Percentiles rank a stretch among this genome's conserved stretches.
Conservation (phyloP, 2,888 invertebrate genomes). For the Andrena flavipes region DNA sequence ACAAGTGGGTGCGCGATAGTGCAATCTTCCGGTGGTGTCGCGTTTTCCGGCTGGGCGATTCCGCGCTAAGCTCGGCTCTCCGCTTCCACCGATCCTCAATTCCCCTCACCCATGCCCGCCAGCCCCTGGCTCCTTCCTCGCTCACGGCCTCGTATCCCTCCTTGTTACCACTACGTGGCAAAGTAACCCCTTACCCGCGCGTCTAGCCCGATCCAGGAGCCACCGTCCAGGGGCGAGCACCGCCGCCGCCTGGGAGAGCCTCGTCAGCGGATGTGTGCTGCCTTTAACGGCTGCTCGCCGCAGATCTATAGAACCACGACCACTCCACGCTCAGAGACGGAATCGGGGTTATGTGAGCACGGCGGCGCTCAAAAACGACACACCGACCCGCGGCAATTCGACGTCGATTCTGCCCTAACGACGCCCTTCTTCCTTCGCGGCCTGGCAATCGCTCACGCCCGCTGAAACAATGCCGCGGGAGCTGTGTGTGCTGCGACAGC, state of each 20-base stretch:
- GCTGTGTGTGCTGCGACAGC: slow-evolving; percentile 38
- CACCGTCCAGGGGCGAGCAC: slow-evolving; percentile 50
- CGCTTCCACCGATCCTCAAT: slow-evolving; percentile 66
- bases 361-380: slow-evolving; percentile 40
- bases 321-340: slow-evolving; percentile 37
- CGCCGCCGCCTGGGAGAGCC: slow-evolving; percentile 66
- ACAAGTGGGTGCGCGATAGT: slow-evolving; percentile 81
- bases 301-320: slow-evolving; percentile 65
- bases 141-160: slow-evolving; percentile 25
- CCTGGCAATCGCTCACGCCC: slow-evolving; percentile 35
- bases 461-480: slow-evolving; percentile 52
- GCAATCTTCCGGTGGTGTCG: slow-evolving; percentile 82
- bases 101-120: slow-evolving; percentile 52
- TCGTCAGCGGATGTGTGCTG: slow-evolving; percentile 74
- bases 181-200: slow-evolving; percentile 31
- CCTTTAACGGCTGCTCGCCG: slow-evolving; percentile 75
- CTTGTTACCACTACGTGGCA: slow-evolving; percentile 33
- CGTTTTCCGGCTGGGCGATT: slow-evolving; percentile 81
- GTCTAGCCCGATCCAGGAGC: slow-evolving; percentile 32
- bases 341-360: slow-evolving; percentile 57
- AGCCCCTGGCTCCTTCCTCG: slow-evolving; percentile 36
- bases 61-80: slow-evolving; percentile 72
- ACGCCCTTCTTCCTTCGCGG: slow-evolving; percentile 26
- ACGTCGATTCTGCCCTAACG: slow-evolving; percentile 57
- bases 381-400: slow-evolving; percentile 56